These are phyloP conservation scores for Yponomeuta cagnagella DNA, from an alignment of 2,888 invertebrate species.

Conservation along the genomic window DNA sequence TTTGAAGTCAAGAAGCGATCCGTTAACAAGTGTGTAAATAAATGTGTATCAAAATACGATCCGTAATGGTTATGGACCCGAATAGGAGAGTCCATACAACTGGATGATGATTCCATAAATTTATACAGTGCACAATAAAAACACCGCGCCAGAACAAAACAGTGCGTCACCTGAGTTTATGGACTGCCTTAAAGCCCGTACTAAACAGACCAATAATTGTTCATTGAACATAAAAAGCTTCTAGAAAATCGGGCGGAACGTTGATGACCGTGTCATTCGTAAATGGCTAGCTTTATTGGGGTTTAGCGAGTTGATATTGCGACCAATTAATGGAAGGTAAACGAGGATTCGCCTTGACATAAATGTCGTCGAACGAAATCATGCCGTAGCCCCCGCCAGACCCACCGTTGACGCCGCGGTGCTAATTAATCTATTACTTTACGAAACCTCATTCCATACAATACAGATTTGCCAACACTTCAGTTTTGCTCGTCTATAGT, in stretches of 20 bases:
- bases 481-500: background rate
- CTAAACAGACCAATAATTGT: constrained; percentile 51
- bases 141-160: constrained; percentile 61
- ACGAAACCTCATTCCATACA: constrained; percentile 28
- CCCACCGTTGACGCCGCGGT: background rate
- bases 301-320: constrained; percentile 40
- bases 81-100: constrained; percentile 69
- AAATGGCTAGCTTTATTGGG: constrained; percentile 44
- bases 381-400: background rate
- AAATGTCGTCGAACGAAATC: constrained; percentile 7
- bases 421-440: constrained; percentile 24
- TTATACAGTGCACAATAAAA: constrained; percentile 73
- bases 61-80: constrained; percentile 69
- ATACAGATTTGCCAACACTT: background rate
- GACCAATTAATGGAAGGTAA: constrained; percentile 31
- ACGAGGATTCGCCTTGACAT: constrained; percentile 53
- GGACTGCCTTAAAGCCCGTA: constrained; percentile 40
- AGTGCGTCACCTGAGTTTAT: constrained; percentile 62
- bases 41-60: constrained; percentile 66
- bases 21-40: constrained; percentile 55
- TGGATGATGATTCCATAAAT: constrained; percentile 75
- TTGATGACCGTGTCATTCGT: constrained; percentile 59
- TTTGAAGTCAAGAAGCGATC: constrained; percentile 31
- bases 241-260: constrained; percentile 35
- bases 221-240: constrained; percentile 31